Percentiles rank a stretch among this genome's conserved stretches.
phyloP scores from a whole-genome alignment of 2,113 vertebrate species.

The Ophiodon elongatus region DNA sequence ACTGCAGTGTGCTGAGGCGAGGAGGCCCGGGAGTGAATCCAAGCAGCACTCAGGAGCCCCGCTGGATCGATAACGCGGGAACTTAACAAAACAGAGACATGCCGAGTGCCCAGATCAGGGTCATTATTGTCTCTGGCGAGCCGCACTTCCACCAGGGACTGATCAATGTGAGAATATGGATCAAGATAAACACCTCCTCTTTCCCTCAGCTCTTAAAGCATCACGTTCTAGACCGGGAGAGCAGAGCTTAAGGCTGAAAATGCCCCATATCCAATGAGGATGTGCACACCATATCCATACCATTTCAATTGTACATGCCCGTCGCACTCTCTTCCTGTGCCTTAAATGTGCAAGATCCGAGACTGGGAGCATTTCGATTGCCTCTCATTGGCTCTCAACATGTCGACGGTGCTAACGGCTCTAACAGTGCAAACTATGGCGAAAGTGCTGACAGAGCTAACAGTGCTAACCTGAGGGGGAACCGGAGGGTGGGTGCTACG shows the following conservation, averaged over 20 bases:
- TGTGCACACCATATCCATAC: conserved; percentile 5
- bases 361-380: neutral
- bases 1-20: conserved; percentile 77
- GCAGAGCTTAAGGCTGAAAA: conserved; percentile 15
- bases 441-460: neutral
- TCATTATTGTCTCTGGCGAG: conserved; percentile 82
- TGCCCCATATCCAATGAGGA: neutral
- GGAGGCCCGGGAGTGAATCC: conserved; percentile 77
- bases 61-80: conserved; percentile 79
- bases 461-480: neutral
- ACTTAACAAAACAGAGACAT: conserved; percentile 86
- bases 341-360: neutral
- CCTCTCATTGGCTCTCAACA: neutral
- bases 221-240: conserved; percentile 1
- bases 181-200: conserved; percentile 76
- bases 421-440: neutral
- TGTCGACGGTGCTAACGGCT: neutral
- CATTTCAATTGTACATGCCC: neutral
- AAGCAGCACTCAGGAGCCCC: conserved; percentile 82
- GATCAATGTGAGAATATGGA: conserved; percentile 84
- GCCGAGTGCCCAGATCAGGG: conserved; percentile 79
- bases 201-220: conserved; percentile 41
- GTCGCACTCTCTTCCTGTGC: neutral
- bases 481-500: too few relatives aligned
- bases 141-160: conserved; percentile 79